phyloP scores from a whole-genome alignment of 2,797 vertebrate species.

The Numenius phaeopus region DNA sequence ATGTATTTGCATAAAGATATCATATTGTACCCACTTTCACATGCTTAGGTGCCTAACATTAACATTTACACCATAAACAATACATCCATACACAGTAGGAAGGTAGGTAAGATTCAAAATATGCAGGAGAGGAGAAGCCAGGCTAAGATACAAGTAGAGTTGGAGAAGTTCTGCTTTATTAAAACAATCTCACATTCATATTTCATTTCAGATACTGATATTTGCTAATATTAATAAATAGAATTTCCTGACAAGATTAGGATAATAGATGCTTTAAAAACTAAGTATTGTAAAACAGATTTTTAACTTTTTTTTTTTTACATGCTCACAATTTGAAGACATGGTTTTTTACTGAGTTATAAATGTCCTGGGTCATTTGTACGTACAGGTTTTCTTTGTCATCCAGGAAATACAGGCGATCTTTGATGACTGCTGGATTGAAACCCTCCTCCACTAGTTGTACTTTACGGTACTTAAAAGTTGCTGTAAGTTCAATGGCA shows the following conservation, averaged over 20 bases:
- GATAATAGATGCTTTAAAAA: neutral
- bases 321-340: conserved; percentile 80
- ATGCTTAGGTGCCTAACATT: neutral
- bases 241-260: neutral
- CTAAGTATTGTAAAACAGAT: neutral
- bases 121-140: neutral
- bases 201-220: neutral
- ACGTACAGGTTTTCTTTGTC: conserved; percentile 83
- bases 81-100: neutral
- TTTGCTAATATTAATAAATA: neutral
- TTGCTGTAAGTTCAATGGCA: conserved; percentile 81
- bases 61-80: neutral
- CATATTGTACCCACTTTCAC: neutral
- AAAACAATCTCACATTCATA: neutral
- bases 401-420: conserved; percentile 85
- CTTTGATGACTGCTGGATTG: conserved; percentile 79
- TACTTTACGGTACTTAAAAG: conserved; percentile 87
- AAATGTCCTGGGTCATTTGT: conserved; percentile 85
- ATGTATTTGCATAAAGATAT: neutral
- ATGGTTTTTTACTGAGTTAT: conserved; percentile 76
- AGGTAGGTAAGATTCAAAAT: neutral
- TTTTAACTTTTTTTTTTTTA: neutral
- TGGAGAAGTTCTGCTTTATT: neutral
- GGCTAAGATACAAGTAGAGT: neutral
- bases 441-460: conserved; percentile 86